Base-by-base conservation (phyloP, 2,797 vertebrate species). In the Antennarius maculatus region DNA sequence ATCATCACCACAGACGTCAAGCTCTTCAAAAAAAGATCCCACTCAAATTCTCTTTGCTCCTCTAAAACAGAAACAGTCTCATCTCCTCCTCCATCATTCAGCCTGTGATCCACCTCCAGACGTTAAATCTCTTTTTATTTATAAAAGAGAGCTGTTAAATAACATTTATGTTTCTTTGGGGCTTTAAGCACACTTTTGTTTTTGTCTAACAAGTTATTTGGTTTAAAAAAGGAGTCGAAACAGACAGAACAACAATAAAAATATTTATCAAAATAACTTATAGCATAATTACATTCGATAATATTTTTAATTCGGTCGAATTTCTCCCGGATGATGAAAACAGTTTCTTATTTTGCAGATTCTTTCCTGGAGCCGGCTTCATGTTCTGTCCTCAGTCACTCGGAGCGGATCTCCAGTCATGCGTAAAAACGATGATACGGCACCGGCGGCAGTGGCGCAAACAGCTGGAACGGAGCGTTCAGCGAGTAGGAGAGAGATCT, bases 201-300 rank as follows among this genome's bases (percentile, higher is more conserved):
- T 11, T 39, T 39, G 2, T 39, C 10, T 39, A 34, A 34, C 31
- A 34, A 34, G 31, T 34, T 34, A 34, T 34, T 34, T 34, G 31
- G 31, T 5, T 34, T 34, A 8, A 34, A 5, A 45, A 34, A 34
- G 31, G 31, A 34, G 5, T 34, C 31, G 34, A 7, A 49, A 50
- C 6, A 62, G 51, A n/a, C 15, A 16, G 3, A 56, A 28, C 3
- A 48, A 4, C 4, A 62, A 65, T 46, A 61, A 57, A 58, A 63
- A n/a, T 18, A 15, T 77, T 79, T 80, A 83, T 77, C 13, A 82
- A 78, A 90, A 89, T 85, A 84, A 88, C 3, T 83, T 87, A 84
- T 37, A 50, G n/a, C 45, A 61, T 71, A 70, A 83, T 66, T 79
- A 71, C 66, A 82, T 61, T 59, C 71, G 12, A 81, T 76, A 74